phyloP scores from a whole-genome alignment of 2,113 vertebrate species.

The Embiotoca jacksoni region DNA sequence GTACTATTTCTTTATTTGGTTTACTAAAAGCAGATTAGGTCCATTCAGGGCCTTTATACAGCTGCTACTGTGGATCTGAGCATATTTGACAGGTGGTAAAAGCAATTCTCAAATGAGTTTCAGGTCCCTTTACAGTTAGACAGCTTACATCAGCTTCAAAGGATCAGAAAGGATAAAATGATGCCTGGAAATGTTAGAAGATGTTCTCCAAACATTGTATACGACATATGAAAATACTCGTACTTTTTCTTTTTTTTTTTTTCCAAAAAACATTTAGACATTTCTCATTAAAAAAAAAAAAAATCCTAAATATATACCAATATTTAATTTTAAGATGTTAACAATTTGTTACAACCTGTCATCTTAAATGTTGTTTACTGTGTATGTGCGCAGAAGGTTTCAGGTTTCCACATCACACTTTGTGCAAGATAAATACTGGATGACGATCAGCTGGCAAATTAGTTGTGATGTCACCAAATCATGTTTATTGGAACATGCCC shows the following conservation, averaged over 20 bases:
- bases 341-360: too few species aligned
- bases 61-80: background rate
- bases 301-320: too few species aligned
- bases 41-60: background rate
- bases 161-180: background rate
- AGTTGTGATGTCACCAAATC: background rate
- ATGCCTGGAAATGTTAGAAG: background rate
- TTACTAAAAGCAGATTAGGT: conserved; percentile 33
- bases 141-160: background rate
- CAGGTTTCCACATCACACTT: background rate
- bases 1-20: background rate
- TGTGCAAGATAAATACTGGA: background rate
- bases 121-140: background rate
- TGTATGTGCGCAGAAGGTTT: background rate
- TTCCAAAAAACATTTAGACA: background rate
- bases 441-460: background rate
- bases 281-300: too few species aligned
- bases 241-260: background rate
- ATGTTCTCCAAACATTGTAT: background rate
- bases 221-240: background rate
- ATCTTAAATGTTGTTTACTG: background rate
- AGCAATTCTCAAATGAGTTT: conserved; percentile 21
- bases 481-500: background rate
- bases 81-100: conserved; percentile 28
- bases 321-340: too few species aligned